These are phyloP conservation scores for Mimumesa dahlbomi DNA, from an alignment of 2,888 invertebrate genomes.

Conservation along the genomic window DNA sequence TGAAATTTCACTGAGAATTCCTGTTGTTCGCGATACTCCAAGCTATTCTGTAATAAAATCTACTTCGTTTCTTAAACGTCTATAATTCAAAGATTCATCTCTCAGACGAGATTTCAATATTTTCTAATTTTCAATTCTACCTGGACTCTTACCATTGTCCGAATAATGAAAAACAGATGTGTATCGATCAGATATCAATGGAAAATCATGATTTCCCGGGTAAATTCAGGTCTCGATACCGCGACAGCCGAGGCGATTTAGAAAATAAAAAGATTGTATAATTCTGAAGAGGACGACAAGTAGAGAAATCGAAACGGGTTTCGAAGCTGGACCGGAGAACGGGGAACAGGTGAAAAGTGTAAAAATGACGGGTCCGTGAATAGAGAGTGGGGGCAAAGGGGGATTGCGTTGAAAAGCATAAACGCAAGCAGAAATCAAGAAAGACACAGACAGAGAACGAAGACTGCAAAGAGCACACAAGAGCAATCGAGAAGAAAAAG, in stretches of 20 bases:
- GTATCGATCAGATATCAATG: not conserved
- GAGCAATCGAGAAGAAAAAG: slow-evolving; percentile 36
- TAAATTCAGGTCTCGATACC: slow-evolving; percentile 39
- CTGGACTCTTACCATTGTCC: no score
- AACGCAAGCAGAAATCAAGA: slow-evolving; percentile 32
- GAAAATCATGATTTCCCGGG: not conserved
- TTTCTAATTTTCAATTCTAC: no score
- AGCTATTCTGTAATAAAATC: not conserved
- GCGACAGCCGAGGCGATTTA: slow-evolving; percentile 3
- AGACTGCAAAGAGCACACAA: slow-evolving; percentile 20
- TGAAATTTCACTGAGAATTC: no score
- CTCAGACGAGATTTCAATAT: no score
- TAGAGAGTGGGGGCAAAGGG: slow-evolving; percentile 15
- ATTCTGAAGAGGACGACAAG: slow-evolving; percentile 13
- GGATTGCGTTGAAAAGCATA: slow-evolving; percentile 29
- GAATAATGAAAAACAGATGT: no score
- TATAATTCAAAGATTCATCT: no score
- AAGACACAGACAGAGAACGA: slow-evolving; percentile 10
- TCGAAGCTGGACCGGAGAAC: slow-evolving; percentile 11
- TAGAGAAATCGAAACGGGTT: slow-evolving; percentile 16
- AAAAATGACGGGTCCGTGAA: slow-evolving; percentile 27
- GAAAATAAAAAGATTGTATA: slow-evolving; percentile 6
- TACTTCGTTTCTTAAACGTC: no score
- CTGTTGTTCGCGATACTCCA: not conserved
- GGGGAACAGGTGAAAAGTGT: slow-evolving; percentile 8